Conservation (phyloP, 2,888 invertebrate genomes). For the Dicycla oo region DNA sequence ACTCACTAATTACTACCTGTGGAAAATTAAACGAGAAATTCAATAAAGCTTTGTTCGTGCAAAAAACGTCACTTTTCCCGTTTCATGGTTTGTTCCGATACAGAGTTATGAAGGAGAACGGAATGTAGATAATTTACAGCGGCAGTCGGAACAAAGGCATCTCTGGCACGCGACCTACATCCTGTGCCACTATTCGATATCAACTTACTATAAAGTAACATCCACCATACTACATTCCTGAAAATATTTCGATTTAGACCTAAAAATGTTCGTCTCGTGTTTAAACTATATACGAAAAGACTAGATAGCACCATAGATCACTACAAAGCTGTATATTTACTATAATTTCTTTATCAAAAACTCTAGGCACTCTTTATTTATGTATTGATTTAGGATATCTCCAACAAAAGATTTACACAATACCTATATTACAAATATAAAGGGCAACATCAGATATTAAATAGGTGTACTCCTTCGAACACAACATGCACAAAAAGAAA, state of each 20-base stretch:
- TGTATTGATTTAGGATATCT: no score
- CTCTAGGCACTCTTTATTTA: no score
- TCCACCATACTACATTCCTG: constrained; percentile 39
- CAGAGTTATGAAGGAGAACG: constrained; percentile 81
- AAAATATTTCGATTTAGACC: constrained; percentile 30
- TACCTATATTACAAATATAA: no score
- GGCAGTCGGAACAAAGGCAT: constrained; percentile 80
- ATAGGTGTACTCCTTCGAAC: no score
- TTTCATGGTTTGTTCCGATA: constrained; percentile 74
- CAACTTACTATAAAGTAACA: constrained; percentile 69
- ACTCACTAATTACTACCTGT: constrained; percentile 49
- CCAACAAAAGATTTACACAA: no score
- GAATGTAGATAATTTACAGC: constrained; percentile 83
- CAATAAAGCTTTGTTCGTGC: constrained; percentile 60
- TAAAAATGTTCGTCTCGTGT: neutral
- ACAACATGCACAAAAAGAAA: no score
- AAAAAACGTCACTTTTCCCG: constrained; percentile 63
- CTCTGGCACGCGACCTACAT: constrained; percentile 81
- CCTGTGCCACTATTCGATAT: constrained; percentile 74
- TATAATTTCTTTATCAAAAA: neutral
- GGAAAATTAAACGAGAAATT: constrained; percentile 54
- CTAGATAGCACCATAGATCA: neutral
- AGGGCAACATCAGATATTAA: no score
- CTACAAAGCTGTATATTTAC: neutral
- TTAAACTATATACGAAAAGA: neutral